phyloP scores from a whole-genome alignment of 2,888 invertebrate species.

The Eretmocerus hayati region DNA sequence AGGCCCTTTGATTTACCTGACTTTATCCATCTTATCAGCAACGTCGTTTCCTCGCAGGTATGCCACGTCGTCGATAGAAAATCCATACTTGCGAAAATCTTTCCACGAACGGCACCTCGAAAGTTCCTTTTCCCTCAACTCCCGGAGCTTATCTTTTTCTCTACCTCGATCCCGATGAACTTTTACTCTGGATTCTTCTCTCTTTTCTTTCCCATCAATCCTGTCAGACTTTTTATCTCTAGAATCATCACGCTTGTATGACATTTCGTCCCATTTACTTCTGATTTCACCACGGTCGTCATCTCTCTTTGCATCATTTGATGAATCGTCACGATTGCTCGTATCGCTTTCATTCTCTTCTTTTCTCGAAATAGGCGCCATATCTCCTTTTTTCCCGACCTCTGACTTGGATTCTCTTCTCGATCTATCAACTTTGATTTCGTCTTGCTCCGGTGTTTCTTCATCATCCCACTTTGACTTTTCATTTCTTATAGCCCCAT shows the following conservation, averaged over 20 bases:
- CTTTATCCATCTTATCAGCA: conserved; percentile 28
- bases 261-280: conserved; percentile 24
- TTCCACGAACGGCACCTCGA: conserved; percentile 34
- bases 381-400: conserved; percentile 21
- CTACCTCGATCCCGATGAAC: conserved; percentile 22
- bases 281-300: conserved; percentile 25
- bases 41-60: conserved; percentile 27
- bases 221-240: conserved; percentile 23
- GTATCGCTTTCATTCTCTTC: conserved; percentile 19
- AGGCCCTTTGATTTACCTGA: conserved; percentile 22
- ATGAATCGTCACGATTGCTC: conserved; percentile 21
- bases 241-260: conserved; percentile 11
- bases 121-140: conserved; percentile 29
- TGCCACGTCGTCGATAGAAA: conserved; percentile 30
- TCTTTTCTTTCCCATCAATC: conserved; percentile 24
- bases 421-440: conserved; percentile 18
- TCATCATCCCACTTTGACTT: background rate
- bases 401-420: conserved; percentile 23
- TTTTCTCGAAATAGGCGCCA: conserved; percentile 22
- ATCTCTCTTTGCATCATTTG: conserved; percentile 23
- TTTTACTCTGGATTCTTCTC: conserved; percentile 19
- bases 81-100: conserved; percentile 31
- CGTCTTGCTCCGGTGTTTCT: conserved; percentile 3
- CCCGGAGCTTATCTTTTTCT: conserved; percentile 27
- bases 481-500: conserved; percentile 2